phyloP scores from a whole-genome alignment of 1,140 invertebrate genomes.

The Tetragnatha versicolor region DNA sequence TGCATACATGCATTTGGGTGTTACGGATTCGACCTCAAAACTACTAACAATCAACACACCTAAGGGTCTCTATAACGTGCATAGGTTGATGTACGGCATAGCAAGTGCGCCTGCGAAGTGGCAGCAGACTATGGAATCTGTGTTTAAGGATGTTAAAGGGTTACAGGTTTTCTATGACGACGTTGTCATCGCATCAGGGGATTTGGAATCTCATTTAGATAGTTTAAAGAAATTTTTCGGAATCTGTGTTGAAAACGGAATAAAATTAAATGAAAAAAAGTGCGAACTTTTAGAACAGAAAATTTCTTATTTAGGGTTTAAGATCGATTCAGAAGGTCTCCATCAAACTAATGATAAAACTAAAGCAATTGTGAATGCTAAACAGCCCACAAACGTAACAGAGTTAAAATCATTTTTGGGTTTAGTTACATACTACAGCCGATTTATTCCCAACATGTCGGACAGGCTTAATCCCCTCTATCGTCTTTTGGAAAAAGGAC shows the following conservation, averaged over 20 bases:
- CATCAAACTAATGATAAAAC: constrained; percentile 19
- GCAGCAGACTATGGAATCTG: not conserved
- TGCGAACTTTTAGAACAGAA: not conserved
- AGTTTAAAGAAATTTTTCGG: not conserved
- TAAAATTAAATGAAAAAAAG: not conserved
- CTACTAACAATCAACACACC: not conserved
- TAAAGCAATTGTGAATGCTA: constrained; percentile 16
- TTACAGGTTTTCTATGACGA: not conserved
- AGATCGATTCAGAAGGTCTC: constrained; percentile 4
- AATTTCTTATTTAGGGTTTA: not conserved
- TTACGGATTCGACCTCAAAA: not conserved
- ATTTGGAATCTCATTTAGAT: not conserved
- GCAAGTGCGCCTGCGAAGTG: not conserved
- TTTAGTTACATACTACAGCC: constrained; percentile 63
- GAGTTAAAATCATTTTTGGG: constrained; percentile 50
- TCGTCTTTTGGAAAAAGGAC: constrained; percentile 57
- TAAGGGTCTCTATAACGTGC: not conserved
- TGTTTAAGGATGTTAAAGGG: not conserved
- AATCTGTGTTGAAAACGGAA: not conserved
- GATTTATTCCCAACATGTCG: constrained; percentile 64
- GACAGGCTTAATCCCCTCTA: constrained; percentile 62
- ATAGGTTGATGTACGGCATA: not conserved
- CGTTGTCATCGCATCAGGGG: not conserved
- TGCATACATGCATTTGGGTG: not conserved
- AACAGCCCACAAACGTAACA: constrained; percentile 36